A percentile compares a stretch with the other conserved stretches of the same genome.
phyloP scores from a whole-genome alignment of 2,797 vertebrate species.

The Enteromius fasciolatus region DNA sequence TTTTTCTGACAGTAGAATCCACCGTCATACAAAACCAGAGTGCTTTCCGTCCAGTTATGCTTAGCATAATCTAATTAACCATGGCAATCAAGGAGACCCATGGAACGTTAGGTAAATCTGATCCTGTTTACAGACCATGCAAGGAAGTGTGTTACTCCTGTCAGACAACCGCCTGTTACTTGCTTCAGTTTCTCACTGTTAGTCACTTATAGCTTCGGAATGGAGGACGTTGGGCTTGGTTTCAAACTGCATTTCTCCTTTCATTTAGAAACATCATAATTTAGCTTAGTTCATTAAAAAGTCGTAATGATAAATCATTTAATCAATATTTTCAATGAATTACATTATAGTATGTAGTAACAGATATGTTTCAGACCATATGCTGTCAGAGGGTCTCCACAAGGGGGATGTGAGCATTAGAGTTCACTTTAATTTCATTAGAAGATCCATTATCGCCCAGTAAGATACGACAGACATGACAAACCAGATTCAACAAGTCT shows the following conservation, averaged over 20 bases:
- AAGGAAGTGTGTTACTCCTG: neutral
- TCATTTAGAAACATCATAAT: neutral
- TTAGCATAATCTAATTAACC: slow-evolving; percentile 32
- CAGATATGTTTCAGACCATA: slow-evolving; percentile 1
- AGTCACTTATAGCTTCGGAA: neutral
- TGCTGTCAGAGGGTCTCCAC: slow-evolving; percentile 28
- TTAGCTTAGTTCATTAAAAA: neutral
- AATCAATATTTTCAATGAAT: slow-evolving; percentile 12
- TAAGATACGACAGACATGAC: neutral
- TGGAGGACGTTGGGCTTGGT: neutral
- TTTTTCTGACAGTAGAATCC: neutral
- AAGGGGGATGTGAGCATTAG: slow-evolving; percentile 19
- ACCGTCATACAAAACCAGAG: neutral
- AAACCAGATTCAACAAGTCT: slow-evolving; percentile 13
- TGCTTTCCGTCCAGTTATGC: neutral
- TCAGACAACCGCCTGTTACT: neutral
- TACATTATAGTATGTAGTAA: neutral
- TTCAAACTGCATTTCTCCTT: neutral
- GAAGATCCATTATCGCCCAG: neutral
- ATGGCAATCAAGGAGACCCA: slow-evolving; percentile 1
- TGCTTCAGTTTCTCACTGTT: neutral
- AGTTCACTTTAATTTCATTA: slow-evolving; percentile 11
- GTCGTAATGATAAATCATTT: neutral
- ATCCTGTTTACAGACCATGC: slow-evolving; percentile 22
- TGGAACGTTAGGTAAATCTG: slow-evolving; percentile 11